Base-by-base conservation (phyloP, 2,113 vertebrate species). In the Nothobranchius furzeri region DNA sequence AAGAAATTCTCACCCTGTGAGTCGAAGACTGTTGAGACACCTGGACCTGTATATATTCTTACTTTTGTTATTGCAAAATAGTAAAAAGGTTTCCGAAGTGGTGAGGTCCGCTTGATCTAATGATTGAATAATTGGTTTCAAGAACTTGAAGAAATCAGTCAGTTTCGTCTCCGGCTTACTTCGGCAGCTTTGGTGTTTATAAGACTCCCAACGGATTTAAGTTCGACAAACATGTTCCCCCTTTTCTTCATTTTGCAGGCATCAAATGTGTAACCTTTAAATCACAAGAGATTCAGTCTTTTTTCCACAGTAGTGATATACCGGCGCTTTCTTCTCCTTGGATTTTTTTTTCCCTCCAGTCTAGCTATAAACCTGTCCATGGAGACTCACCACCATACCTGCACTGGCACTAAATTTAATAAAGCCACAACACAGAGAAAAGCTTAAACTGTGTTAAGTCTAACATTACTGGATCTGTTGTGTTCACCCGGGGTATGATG, bases 211-310 rank as follows among this genome's bases (percentile, higher is more conserved):
- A 60, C 40, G 68, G 60, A 12, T 64, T 73, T 60, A 65, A 59
- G 46, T 46, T 47, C 67, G 69, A 53, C 60, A 20, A 78, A 78
- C 73, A 46, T 59, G 40, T 65, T 69, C 63, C 42, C 9, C n/a
- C 64, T 83, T 85, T 80, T 78, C 70, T 75, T 69, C 64, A 63
- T 70, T 78, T 79, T 74, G 66, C 52, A 70, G 42, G 46, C 76
- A 65, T 85, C 77, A 71, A 70, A 85, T 54, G 46, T 20, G 37
- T 76, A 81, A 86, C 86, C 85, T 88, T 86, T 69, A 75, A 87
- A 81, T 78, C 81, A 60, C 79, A 57, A 58, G 79, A 76, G 79
- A 86, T 50, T 72, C 36, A 66, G 68, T 59, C 52, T 75, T 66
- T 69, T 74, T 73, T 70, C 43, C 59, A 70, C 58, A 58, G 58